A percentile compares a stretch with the other conserved stretches of the same genome.
Conservation (phyloP, 2,797 vertebrate species). For the Falco cherrug region DNA sequence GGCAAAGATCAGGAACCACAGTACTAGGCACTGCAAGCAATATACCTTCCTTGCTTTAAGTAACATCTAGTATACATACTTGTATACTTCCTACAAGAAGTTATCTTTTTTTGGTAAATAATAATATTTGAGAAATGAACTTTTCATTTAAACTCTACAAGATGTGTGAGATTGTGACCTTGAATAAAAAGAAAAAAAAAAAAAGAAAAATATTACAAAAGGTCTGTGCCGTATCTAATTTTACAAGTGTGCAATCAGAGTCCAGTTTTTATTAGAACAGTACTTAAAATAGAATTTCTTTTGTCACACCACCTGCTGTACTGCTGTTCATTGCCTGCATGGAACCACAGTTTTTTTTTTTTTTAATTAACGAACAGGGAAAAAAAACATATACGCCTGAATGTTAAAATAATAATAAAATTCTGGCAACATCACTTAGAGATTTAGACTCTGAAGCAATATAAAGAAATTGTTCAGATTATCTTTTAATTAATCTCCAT, state of each 20-base stretch:
- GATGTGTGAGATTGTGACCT: not conserved
- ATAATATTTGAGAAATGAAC: not conserved
- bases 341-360: not conserved
- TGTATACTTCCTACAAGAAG: not conserved
- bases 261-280: not conserved
- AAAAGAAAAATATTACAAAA: not conserved
- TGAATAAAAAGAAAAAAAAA: not conserved
- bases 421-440: not conserved
- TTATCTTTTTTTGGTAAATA: not conserved
- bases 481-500: not conserved
- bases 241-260: not conserved
- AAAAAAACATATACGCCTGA: not conserved
- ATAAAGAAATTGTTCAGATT: not conserved
- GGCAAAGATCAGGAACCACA: not conserved
- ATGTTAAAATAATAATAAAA: not conserved
- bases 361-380: not conserved
- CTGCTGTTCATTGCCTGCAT: not conserved
- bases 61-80: not conserved
- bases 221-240: not conserved
- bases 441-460: not conserved
- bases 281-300: slow-evolving; percentile 1
- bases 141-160: not conserved
- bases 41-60: not conserved
- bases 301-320: not conserved
- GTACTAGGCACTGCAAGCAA: not conserved